A percentile compares a stretch with the other conserved stretches of the same genome.
phyloP scores from a whole-genome alignment of 2,113 vertebrate genomes.

The Romanogobio albipinnatus region DNA sequence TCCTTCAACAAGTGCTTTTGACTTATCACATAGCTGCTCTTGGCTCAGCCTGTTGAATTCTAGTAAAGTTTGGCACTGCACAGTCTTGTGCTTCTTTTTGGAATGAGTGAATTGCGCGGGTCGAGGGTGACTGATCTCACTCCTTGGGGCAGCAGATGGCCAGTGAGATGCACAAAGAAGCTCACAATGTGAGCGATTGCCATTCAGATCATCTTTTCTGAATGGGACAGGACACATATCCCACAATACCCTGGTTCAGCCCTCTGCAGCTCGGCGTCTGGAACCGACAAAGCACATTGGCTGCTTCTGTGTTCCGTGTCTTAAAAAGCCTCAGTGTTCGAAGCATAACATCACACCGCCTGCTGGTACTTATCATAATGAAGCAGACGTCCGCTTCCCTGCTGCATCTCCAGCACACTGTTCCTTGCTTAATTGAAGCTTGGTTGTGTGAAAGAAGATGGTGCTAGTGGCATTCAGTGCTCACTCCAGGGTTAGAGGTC shows the following conservation, averaged over 20 bases:
- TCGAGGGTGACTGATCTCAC: slow-evolving; percentile 52
- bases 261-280: slow-evolving; percentile 26
- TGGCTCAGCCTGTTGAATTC: slow-evolving; percentile 54
- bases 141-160: slow-evolving; percentile 69
- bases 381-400: slow-evolving; percentile 13
- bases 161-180: slow-evolving; percentile 58
- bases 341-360: slow-evolving; percentile 1
- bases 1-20: slow-evolving; percentile 47
- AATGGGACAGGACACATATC: slow-evolving; percentile 32
- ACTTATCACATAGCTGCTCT: slow-evolving; percentile 34
- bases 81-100: not conserved
- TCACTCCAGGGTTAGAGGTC: slow-evolving; percentile 60
- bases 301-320: not conserved
- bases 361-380: slow-evolving; percentile 43
- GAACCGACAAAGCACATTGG: not conserved
- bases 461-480: not conserved
- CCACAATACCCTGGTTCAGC: slow-evolving; percentile 44
- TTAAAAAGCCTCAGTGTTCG: slow-evolving; percentile 36
- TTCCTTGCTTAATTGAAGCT: slow-evolving; percentile 39
- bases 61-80: slow-evolving; percentile 49
- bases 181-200: slow-evolving; percentile 45
- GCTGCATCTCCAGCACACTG: not conserved
- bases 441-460: slow-evolving; percentile 18
- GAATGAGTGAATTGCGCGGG: slow-evolving; percentile 31
- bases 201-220: slow-evolving; percentile 51